Base-by-base conservation (phyloP, 2,113 vertebrate genomes). In the Piliocolobus tephrosceles region DNA sequence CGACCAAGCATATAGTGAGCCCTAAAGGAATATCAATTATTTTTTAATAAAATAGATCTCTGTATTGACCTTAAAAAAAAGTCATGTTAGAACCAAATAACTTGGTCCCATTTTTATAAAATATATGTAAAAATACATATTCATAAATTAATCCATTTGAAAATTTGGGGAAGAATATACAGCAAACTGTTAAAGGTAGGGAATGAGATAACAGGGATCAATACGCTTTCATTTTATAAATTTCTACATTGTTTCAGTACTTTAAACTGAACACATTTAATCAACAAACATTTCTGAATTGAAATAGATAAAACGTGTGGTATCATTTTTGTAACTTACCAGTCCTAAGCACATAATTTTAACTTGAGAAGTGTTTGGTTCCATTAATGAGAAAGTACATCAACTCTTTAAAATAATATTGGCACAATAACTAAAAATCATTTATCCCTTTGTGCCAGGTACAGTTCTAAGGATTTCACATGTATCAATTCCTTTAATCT, bases 21-120 rank as follows among this genome's bases (percentile, higher is more conserved):
- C 25, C 40, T 89, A 47, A 88, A 73, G 14, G 80, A 91, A 52
- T 9, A 90, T 27, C 38, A 73, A 61, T 38, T 91, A 58, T 85
- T 85, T 91, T 61, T 91, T 64, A 91, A 90, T 52, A n/a, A 86
- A 95, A 76, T 8, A 93, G 43, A 82, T 23, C 17, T 88, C 58
- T 91, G n/a, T 38, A 96, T 3, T 55, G 61, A 73, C 43, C 38
- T 88, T 30, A 13, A 43, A 73, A 68, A 68, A 80, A 68, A 85
- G 2, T 0, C 78, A 32, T 47, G 18, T 40, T 81, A 55, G 16
- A 89, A 85, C 38, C 40, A 94, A 96, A 81, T 66, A 96, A 92
- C 43, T 82, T 70, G 43, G 80, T 78, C 57, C 35, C 32, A 61
- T 50, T 72, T 78, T 79, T 79, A 73, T 66, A 84, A 80, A 57